These are phyloP conservation scores for Lepilemur septentrionalis DNA, from an alignment of 2,797 vertebrate species.

Conservation along the genomic window DNA sequence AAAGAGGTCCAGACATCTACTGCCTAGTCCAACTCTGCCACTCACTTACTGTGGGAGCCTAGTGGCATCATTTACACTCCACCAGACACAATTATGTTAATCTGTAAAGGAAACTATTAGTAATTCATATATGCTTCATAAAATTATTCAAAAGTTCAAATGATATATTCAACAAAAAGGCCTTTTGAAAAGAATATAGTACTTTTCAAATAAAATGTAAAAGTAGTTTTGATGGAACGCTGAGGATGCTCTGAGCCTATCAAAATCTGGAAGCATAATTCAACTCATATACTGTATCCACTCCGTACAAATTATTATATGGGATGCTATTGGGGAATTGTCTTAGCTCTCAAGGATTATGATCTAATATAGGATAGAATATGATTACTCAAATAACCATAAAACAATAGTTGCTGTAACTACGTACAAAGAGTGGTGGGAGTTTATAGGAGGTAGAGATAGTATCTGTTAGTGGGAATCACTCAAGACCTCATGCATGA, in stretches of 20 bases:
- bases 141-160: conserved; percentile 29
- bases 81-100: background rate
- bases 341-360: background rate
- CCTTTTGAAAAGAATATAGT: background rate
- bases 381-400: background rate
- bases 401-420: background rate
- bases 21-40: background rate
- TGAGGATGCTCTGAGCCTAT: background rate
- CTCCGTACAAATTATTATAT: background rate
- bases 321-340: background rate
- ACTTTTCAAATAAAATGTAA: background rate
- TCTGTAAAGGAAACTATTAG: background rate
- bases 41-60: background rate
- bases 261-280: background rate
- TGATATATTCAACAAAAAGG: background rate
- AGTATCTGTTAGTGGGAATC: background rate
- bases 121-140: background rate
- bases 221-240: background rate
- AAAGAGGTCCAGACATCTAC: background rate
- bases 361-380: background rate
- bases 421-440: background rate
- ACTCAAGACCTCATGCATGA: background rate
- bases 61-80: background rate
- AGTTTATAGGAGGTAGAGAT: background rate
- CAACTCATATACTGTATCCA: background rate